Evolutionary conservation across 2,888 invertebrate genomes (phyloP), one percentile per base, ranked within the genome.

Genomic region (Acheta domesticus): DNA sequence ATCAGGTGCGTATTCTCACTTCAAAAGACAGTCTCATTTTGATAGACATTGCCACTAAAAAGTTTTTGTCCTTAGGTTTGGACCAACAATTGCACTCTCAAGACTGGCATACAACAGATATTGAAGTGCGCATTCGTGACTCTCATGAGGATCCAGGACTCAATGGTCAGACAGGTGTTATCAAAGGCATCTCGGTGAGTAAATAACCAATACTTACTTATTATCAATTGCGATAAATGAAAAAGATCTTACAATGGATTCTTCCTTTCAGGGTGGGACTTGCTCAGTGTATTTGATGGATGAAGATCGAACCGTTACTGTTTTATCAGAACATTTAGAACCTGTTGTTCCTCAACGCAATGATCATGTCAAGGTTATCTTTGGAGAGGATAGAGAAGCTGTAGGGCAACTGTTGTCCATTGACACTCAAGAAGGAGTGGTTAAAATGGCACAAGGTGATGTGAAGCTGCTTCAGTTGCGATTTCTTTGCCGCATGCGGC

Each of bases 61-160:
- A n/a, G n/a, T 79, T 8, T 19, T 20, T 36, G 19, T 49, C 16
- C 11, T 2, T 21, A 82, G 83, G 83, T 62, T 82, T 83, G 80
- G 83, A 92, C 79, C 83, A 83, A 83, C 89, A 91, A 2, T 88
- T 88, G 75, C 88, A 88, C 76, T 89, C 91, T 85, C 89, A 89
- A 19, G 97, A 97, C 85, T 99, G 98, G 98, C 94, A 94, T 85
- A 94, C 96, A 5, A 93, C 95, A 5, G 97, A 97, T 83, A 94
- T 98, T 84, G 95, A 94, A 88, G 97, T 82, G 48, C 90, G 93
- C 75, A 94, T 96, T 83, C 90, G 92, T 81, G 92, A 93, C 83
- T 91, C 92, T 49, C 92, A 95, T 85, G 93, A 94, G 83, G 93
- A 96, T 86, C 89, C 91, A 12, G 93, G 93, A 81, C 89, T 97